A percentile compares a stretch with the other conserved stretches of the same genome.
phyloP scores from a whole-genome alignment of 2,113 vertebrate genomes.

The Menura novaehollandiae region DNA sequence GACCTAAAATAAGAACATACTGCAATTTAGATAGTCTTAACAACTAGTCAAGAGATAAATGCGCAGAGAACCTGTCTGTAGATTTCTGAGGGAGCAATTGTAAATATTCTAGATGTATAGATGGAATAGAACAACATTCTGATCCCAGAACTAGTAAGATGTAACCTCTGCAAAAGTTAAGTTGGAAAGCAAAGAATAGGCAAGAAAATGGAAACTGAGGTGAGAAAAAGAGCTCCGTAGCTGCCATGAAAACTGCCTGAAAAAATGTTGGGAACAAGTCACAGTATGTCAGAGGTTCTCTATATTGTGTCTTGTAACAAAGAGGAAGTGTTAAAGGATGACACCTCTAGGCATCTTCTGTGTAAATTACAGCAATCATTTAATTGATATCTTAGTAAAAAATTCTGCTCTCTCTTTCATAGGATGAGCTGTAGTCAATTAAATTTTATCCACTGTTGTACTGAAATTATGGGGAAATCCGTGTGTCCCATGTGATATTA shows the following conservation, averaged over 20 bases:
- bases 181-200: background rate
- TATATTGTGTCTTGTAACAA: background rate
- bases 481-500: background rate
- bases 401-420: background rate
- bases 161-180: background rate
- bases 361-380: background rate
- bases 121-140: background rate
- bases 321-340: background rate
- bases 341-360: background rate
- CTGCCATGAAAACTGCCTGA: background rate
- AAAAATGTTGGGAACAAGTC: background rate
- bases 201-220: background rate
- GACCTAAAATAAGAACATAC: conserved; percentile 30
- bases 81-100: conserved; percentile 14
- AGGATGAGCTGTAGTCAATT: background rate
- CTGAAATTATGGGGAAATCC: background rate
- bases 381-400: background rate
- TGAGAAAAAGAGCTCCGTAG: background rate
- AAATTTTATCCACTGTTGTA: background rate
- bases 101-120: conserved; percentile 21
- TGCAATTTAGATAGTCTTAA: conserved; percentile 16
- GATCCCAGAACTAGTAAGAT: background rate
- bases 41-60: background rate
- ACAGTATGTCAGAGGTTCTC: background rate
- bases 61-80: background rate